Evolutionary conservation across 1,140 invertebrate species (phyloP), one percentile per base, ranked within the genome.

Genomic region (Lamellibrachia luymesi): DNA sequence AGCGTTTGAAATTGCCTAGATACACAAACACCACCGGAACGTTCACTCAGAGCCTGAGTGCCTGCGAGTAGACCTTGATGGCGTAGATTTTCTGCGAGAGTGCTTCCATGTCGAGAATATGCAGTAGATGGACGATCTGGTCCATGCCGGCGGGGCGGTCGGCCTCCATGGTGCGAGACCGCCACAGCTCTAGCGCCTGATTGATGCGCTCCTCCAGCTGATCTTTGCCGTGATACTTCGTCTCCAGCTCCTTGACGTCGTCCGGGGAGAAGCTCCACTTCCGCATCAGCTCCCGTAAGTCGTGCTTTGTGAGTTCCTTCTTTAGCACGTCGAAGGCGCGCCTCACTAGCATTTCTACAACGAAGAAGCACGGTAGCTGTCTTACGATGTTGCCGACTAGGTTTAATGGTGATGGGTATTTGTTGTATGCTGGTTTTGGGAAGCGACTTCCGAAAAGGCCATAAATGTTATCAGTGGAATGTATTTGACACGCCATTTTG

Each of bases 271-370:
- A 94, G 51, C 94, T 92, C 89, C 95, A 95, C 94, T 96, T 96
- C 91, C 95, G 95, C 95, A 95, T 94, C 90, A 96, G 93, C 93
- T 95, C 94, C 6, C 95, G 94, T 10, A 96, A 94, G 90, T 96
- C 95, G 89, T 95, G 94, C 91, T 96, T 96, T 92, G 94, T 95
- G 38, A 96, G 56, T 4, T 94, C 94, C 2, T 92, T 80, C 93
- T 95, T 95, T 64, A 96, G 95, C 13, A 94, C 94, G 51, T 95
- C 94, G 92, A 96, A 95, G 95, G 96, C 96, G 92, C 95, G 94
- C 89, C 93, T 92, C 91, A 96, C 91, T 51, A 96, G 92, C 2
- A 96, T 89, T 80, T 96, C 95, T 96, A 94, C 80, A 95, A 94
- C 22, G 50, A 92, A 92, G 27, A 92, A 91, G 90, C 90, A 91